A percentile compares a stretch with the other conserved stretches of the same genome.
Conservation (phyloP, 1,140 invertebrate species). For the Anoplophora glabripennis region DNA sequence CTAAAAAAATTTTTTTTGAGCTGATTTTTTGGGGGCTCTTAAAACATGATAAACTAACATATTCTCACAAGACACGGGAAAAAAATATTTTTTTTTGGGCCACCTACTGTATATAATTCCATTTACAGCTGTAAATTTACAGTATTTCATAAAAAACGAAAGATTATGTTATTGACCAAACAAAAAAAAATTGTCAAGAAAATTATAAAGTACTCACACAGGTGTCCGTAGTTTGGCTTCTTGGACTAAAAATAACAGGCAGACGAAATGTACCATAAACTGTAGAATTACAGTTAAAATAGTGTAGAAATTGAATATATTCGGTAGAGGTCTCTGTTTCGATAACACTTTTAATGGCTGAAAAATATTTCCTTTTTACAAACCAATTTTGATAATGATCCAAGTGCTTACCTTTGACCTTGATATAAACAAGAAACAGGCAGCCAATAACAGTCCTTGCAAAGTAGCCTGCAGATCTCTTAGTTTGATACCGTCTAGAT, state of each 20-base stretch:
- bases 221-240: constrained; percentile 70
- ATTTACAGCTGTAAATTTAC: too few species aligned
- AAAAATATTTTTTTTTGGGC: too few species aligned
- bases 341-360: constrained; percentile 92
- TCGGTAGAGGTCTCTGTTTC: constrained; percentile 91
- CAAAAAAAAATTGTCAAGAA: constrained; percentile 3
- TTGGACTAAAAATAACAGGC: constrained; percentile 86
- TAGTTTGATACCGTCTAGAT: constrained; percentile 97
- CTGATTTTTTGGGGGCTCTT: too few species aligned
- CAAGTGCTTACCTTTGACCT: constrained; percentile 79
- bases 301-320: constrained; percentile 99
- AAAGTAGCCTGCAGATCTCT: constrained; percentile 96
- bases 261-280: constrained; percentile 92
- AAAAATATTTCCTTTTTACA: constrained; percentile 33
- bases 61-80: too few species aligned
- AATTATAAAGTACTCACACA: too few species aligned
- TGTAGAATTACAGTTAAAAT: constrained; percentile 92
- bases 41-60: too few species aligned
- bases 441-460: constrained; percentile 89
- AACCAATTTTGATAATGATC: background rate
- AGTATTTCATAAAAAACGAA: too few species aligned
- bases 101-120: too few species aligned
- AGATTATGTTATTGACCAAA: background rate
- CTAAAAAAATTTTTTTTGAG: too few species aligned
- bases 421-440: constrained; percentile 97